Evolutionary conservation across 1,140 invertebrate genomes (phyloP).

Genomic region (Drosophila quadrilineata): DNA sequence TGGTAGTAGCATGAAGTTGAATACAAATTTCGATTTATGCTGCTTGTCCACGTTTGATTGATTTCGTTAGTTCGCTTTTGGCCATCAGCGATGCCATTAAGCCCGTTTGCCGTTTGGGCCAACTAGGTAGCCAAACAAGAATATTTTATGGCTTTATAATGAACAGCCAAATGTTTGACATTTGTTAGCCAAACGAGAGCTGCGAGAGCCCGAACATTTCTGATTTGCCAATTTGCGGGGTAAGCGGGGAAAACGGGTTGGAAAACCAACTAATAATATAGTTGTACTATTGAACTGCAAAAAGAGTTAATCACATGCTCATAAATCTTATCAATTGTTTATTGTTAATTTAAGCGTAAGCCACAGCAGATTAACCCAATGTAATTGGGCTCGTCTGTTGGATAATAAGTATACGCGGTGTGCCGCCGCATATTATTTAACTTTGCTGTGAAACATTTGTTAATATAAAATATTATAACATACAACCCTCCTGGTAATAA

Average conservation of each 20-base stretch:
- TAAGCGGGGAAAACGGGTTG: too few relatives aligned
- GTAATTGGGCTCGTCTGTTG: conserved; percentile 7
- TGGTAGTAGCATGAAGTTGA: too few relatives aligned
- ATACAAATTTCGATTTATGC: conserved; percentile 21
- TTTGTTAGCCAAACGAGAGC: conserved; percentile 7
- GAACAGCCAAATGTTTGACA: conserved; percentile 42
- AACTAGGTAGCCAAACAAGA: conserved; percentile 13
- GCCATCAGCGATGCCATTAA: conserved; percentile 63
- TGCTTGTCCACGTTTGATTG: conserved; percentile 21
- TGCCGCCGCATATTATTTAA: conserved; percentile 22
- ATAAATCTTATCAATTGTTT: conserved; percentile 6
- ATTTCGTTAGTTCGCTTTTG: conserved; percentile 27
- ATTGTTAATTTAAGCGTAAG: conserved; percentile 27
- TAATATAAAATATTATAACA: conserved; percentile 72
- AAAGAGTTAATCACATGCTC: background rate
- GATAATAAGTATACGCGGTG: background rate
- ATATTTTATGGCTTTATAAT: conserved; percentile 47
- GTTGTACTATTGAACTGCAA: too few relatives aligned
- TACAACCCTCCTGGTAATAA: conserved; percentile 61
- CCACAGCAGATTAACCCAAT: conserved; percentile 24
- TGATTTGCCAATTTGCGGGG: too few relatives aligned
- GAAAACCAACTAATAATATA: too few relatives aligned
- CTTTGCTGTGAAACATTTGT: conserved; percentile 50
- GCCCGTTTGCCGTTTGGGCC: conserved; percentile 16
- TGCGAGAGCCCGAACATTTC: too few relatives aligned